Conservation (phyloP, 2,797 vertebrate genomes). For the Hippopotamyrus pictus region DNA sequence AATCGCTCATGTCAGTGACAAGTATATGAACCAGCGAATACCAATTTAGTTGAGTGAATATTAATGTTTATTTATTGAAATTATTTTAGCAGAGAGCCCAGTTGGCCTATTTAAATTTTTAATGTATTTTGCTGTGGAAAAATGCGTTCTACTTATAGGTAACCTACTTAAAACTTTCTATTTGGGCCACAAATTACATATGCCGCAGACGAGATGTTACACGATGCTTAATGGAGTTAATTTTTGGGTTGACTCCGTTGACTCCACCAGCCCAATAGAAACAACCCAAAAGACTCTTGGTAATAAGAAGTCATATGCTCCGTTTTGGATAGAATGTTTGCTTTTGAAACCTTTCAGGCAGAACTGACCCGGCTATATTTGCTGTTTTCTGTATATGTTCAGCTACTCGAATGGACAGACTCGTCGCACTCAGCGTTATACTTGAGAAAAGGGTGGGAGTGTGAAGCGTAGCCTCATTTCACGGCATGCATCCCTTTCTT, state of each 20-base stretch:
- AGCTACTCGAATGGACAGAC: background rate
- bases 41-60: constrained; percentile 4
- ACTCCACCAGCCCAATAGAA: background rate
- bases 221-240: constrained; percentile 6
- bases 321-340: background rate
- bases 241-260: constrained; percentile 7
- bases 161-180: constrained; percentile 22
- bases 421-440: background rate
- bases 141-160: constrained; percentile 21
- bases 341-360: background rate
- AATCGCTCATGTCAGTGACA: background rate
- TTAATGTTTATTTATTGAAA: constrained; percentile 21
- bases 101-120: constrained; percentile 18
- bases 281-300: background rate
- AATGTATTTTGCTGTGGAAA: constrained; percentile 20
- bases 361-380: background rate
- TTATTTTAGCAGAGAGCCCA: constrained; percentile 14
- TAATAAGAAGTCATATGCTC: background rate
- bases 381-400: background rate
- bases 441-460: background rate
- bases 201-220: background rate
- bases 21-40: background rate
- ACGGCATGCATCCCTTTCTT: background rate
- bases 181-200: constrained; percentile 13
- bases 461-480: constrained; percentile 8